phyloP scores from a whole-genome alignment of 2,113 vertebrate genomes.

The Cephalopholis sonnerati region DNA sequence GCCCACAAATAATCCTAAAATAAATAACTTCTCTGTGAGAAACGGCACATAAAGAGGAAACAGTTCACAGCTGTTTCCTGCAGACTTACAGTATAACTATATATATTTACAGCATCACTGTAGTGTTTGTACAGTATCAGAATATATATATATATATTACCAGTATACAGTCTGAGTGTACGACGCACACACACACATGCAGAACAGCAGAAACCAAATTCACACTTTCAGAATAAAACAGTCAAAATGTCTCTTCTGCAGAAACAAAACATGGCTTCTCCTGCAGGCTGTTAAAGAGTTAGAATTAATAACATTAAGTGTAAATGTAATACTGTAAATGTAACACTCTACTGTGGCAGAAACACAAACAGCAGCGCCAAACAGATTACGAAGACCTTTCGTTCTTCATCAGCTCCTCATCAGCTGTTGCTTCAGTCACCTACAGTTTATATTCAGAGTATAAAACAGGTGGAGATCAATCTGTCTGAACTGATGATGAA shows the following conservation, averaged over 20 bases:
- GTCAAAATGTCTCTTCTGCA: not conserved
- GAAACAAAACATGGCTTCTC: conserved; percentile 40
- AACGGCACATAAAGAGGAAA: not conserved
- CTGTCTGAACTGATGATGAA: not conserved
- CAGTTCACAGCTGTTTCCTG: conserved; percentile 8
- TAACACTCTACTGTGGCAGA: not conserved
- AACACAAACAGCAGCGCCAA: not conserved
- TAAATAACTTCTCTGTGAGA: not conserved
- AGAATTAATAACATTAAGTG: conserved; percentile 1
- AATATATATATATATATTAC: conserved; percentile 15
- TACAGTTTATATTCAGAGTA: not conserved
- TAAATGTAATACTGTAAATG: not conserved
- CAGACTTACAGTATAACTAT: conserved; percentile 11
- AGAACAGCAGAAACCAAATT: conserved; percentile 34
- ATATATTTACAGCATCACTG: conserved; percentile 10
- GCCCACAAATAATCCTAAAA: too few relatives aligned
- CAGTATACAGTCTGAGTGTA: conserved; percentile 24
- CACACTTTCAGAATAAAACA: conserved; percentile 35
- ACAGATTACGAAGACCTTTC: not conserved
- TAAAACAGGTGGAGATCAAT: not conserved
- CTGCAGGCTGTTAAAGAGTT: not conserved
- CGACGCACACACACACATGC: conserved; percentile 36
- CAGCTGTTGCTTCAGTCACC: not conserved
- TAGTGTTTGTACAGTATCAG: not conserved
- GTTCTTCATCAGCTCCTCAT: not conserved